Base-by-base conservation (phyloP, 2,797 vertebrate genomes). In the Syndactyla subalaris region DNA sequence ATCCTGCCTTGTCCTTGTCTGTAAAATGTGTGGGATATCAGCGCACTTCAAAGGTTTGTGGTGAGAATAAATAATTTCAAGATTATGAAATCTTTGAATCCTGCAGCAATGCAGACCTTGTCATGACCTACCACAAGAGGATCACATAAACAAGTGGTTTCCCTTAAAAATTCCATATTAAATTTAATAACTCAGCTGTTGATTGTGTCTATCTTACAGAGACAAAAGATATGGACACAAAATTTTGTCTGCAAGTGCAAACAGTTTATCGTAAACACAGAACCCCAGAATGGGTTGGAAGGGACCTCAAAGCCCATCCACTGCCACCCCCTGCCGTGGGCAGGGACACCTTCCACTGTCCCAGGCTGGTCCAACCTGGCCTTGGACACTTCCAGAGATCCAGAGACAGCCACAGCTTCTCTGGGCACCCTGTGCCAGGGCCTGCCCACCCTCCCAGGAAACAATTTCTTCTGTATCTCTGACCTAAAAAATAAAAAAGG, bases 271-370 rank as follows among this genome's bases (percentile, higher is more conserved):
- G 19, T 39, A 45, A 34, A 71, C 12, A 13, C 27, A 21, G 29
- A 75, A 36, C 87, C 14, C 21, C 17, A 9, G n/a, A 34, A 27
- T 48, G 14, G 4, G 12, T 36, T 32, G 30, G 22, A 48, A 68
- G 17, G 6, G 5, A 16, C 18, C 8, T 48, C 22, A 54, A 36
- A 74, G 12, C 3, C 6, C 52, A 45, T 6, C 4, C 21, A 22
- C 6, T 30, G 0, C 11, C 15, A 23, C 6, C n/a, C 39, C 8
- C 8, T 61, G 55, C 13, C 55, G 30, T 5, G 14, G 16, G 21
- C 54, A 67, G 34, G 7, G 26, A 34, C n/a, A 26, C 4, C 23
- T 66, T 1, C 45, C 38, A 38, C 32, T 2, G 0, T 0, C 36
- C 52, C 45, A 85, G 32, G 22, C 0, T 2, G 52, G 18, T 67